Conservation (phyloP, 2,797 vertebrate species). For the Glossophaga mutica region DNA sequence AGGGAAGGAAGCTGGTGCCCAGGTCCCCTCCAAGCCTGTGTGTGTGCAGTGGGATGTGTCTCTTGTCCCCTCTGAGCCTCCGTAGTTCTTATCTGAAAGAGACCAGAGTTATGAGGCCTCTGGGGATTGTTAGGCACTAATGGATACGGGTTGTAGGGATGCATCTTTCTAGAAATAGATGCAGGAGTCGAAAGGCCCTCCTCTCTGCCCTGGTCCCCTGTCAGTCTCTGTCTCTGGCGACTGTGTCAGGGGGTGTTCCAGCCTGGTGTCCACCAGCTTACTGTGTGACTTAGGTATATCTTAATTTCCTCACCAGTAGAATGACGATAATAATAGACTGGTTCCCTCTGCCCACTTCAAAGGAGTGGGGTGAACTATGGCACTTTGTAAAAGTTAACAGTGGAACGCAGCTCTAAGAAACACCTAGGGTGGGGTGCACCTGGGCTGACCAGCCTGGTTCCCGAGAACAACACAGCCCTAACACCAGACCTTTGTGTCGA, state of each 20-base stretch:
- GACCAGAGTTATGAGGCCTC: neutral
- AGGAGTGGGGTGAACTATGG: neutral
- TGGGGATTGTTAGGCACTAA: slow-evolving; percentile 30
- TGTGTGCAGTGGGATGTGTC: neutral
- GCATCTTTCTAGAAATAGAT: slow-evolving; percentile 11
- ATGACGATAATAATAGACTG: neutral
- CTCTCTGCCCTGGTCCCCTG: neutral
- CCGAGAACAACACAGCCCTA: neutral
- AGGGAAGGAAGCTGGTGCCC: neutral
- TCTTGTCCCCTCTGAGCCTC: slow-evolving; percentile 12
- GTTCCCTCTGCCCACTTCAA: neutral
- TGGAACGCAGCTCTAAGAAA: neutral
- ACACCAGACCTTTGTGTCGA: neutral
- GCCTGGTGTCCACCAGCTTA: neutral
- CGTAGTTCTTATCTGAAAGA: neutral
- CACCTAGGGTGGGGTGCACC: accelerated
- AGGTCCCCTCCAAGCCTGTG: too few species aligned
- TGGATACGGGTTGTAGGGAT: slow-evolving; percentile 26
- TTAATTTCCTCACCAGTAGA: neutral
- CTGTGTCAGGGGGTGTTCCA: neutral
- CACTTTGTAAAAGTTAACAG: neutral
- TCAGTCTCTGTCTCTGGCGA: neutral
- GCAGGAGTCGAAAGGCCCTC: neutral
- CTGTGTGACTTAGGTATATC: neutral
- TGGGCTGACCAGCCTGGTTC: neutral